These are phyloP conservation scores for Dryobates pubescens DNA, from an alignment of 2,797 vertebrate species.

Conservation along the genomic window DNA sequence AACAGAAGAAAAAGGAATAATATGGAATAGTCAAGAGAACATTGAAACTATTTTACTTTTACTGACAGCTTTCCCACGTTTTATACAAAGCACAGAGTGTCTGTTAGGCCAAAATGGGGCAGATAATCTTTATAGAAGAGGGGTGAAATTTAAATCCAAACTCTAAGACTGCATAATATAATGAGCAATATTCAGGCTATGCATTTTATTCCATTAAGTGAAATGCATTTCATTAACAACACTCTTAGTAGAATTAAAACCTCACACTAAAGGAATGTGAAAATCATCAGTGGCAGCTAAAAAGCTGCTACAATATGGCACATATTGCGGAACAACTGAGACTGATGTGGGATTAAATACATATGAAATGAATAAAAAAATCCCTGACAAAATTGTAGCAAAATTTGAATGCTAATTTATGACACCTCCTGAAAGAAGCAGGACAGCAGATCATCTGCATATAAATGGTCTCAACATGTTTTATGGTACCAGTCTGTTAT, in stretches of 20 bases:
- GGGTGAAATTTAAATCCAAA: conserved; percentile 60
- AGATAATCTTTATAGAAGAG: conserved; percentile 35
- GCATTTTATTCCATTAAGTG: conserved; percentile 61
- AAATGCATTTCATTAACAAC: conserved; percentile 66
- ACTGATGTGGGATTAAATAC: conserved; percentile 61
- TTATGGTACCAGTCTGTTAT: conserved; percentile 33
- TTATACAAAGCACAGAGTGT: conserved; percentile 19
- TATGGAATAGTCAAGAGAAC: conserved; percentile 34
- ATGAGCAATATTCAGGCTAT: conserved; percentile 38
- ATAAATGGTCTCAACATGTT: conserved; percentile 64
- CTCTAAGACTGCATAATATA: conserved; percentile 37
- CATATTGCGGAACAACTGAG: conserved; percentile 49
- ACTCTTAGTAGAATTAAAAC: conserved; percentile 56
- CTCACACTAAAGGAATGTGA: conserved; percentile 48
- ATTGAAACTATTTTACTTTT: conserved; percentile 12
- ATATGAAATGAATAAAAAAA: conserved; percentile 44
- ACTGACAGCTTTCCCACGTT: conserved; percentile 61
- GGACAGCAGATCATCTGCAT: conserved; percentile 71
- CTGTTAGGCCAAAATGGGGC: conserved; percentile 37
- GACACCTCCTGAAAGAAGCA: conserved; percentile 61
- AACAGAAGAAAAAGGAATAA: not conserved
- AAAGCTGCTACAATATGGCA: conserved; percentile 49
- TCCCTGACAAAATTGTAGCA: conserved; percentile 50
- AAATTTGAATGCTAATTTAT: conserved; percentile 72
- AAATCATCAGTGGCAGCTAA: conserved; percentile 42